Conservation (phyloP, 2,888 invertebrate species). For the Cotesia congregata region DNA sequence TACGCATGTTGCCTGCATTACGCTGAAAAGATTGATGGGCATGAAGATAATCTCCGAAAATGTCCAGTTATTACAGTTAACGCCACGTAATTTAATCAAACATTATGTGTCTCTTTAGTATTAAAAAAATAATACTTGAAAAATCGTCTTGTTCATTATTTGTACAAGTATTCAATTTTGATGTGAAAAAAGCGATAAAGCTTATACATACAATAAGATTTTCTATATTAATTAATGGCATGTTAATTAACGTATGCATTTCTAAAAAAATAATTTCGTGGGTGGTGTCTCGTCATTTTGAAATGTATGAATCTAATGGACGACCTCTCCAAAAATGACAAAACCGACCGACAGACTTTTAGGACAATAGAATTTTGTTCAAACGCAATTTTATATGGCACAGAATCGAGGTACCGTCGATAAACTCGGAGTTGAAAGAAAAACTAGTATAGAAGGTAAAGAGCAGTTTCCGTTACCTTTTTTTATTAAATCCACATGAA, state of each 20-base stretch:
- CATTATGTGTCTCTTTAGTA: too few species aligned
- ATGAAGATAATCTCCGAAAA: too few species aligned
- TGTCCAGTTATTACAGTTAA: too few species aligned
- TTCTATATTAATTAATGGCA: too few species aligned
- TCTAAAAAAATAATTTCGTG: too few species aligned
- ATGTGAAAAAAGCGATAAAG: too few species aligned
- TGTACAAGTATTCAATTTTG: too few species aligned
- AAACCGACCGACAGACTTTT: background rate
- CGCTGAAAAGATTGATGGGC: background rate
- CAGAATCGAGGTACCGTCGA: background rate
- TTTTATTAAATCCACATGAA: slow-evolving; percentile 29
- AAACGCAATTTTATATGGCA: background rate
- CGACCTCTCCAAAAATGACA: background rate
- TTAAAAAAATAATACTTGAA: too few species aligned
- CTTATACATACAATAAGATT: too few species aligned
- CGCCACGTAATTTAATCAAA: too few species aligned
- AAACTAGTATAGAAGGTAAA: background rate
- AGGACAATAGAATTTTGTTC: background rate
- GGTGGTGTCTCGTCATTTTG: background rate
- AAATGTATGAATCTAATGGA: slow-evolving; percentile 6
- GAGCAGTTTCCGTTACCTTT: slow-evolving; percentile 2
- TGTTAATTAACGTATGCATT: too few species aligned
- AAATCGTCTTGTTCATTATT: too few species aligned
- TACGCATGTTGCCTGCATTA: background rate
- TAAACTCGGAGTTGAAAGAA: slow-evolving; percentile 7